Evolutionary conservation across 2,888 invertebrate species (phyloP).

Genomic region (Endotricha flammealis): DNA sequence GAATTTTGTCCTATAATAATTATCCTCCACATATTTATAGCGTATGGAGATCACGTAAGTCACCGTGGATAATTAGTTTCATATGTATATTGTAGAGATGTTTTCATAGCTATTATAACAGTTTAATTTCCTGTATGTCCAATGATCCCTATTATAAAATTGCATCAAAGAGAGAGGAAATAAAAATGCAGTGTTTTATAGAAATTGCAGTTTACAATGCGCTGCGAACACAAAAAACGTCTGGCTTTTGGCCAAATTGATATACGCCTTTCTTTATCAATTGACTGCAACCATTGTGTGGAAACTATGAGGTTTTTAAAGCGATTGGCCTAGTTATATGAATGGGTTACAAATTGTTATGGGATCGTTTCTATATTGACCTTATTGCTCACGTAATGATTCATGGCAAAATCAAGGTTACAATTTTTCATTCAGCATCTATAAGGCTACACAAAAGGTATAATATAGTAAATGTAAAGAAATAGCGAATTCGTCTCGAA

Average conservation of each 20-base stretch:
- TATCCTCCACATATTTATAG: slow-evolving; percentile 35
- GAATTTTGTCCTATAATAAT: slow-evolving; percentile 45
- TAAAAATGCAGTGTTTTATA: slow-evolving; percentile 21
- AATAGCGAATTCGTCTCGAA: too few relatives aligned
- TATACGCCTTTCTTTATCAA: slow-evolving; percentile 52
- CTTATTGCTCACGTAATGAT: slow-evolving; percentile 25
- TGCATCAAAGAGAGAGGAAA: slow-evolving; percentile 4
- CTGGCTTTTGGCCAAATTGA: slow-evolving; percentile 60
- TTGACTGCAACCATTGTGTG: slow-evolving; percentile 49
- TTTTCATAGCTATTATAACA: too few relatives aligned
- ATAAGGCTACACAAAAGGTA: too few relatives aligned
- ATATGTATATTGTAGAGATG: too few relatives aligned
- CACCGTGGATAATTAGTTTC: too few relatives aligned
- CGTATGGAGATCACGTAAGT: slow-evolving; percentile 47
- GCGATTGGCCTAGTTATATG: slow-evolving; percentile 59
- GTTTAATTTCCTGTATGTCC: slow-evolving; percentile 7
- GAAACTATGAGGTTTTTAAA: slow-evolving; percentile 45
- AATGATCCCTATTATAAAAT: too few relatives aligned
- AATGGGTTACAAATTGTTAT: slow-evolving; percentile 46
- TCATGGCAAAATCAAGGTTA: slow-evolving; percentile 21
- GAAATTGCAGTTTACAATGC: slow-evolving; percentile 45
- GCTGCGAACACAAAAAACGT: slow-evolving; percentile 46
- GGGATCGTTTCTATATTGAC: slow-evolving; percentile 38
- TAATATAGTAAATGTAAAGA: too few relatives aligned
- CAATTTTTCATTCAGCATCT: slow-evolving; percentile 9